Conservation (phyloP, 1,140 invertebrate genomes). For the Acyrthosiphon pisum region DNA sequence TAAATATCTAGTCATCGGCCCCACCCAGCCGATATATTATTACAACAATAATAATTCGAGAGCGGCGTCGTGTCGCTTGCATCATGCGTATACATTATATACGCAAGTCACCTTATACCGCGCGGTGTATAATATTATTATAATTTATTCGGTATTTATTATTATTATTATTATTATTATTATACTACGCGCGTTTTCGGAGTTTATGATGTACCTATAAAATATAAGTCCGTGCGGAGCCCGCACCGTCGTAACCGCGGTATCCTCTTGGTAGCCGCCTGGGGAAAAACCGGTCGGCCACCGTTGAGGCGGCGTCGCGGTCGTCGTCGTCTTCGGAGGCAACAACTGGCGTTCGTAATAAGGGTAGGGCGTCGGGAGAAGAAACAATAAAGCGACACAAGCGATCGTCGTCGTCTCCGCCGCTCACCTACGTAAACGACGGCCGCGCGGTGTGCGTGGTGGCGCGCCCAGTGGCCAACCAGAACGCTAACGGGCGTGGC, state of each 20-base stretch:
- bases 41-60: background rate
- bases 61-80: background rate
- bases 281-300: constrained; percentile 57
- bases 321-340: background rate
- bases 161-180: constrained; percentile 15
- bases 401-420: background rate
- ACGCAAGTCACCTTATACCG: background rate
- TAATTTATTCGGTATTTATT: constrained; percentile 31
- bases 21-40: background rate
- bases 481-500: constrained; percentile 47
- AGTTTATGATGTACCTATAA: background rate
- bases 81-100: background rate
- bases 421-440: background rate
- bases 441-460: background rate
- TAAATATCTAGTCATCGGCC: background rate
- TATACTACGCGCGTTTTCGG: background rate
- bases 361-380: background rate
- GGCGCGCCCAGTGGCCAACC: constrained; percentile 51
- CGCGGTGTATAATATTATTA: background rate
- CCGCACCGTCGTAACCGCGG: constrained; percentile 42
- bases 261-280: constrained; percentile 53
- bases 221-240: background rate
- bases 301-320: constrained; percentile 28
- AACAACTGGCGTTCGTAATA: constrained; percentile 34
- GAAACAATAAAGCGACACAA: background rate